These are phyloP conservation scores for Copidosoma aretas DNA, from an alignment of 2,888 invertebrate species.

Conservation along the genomic window DNA sequence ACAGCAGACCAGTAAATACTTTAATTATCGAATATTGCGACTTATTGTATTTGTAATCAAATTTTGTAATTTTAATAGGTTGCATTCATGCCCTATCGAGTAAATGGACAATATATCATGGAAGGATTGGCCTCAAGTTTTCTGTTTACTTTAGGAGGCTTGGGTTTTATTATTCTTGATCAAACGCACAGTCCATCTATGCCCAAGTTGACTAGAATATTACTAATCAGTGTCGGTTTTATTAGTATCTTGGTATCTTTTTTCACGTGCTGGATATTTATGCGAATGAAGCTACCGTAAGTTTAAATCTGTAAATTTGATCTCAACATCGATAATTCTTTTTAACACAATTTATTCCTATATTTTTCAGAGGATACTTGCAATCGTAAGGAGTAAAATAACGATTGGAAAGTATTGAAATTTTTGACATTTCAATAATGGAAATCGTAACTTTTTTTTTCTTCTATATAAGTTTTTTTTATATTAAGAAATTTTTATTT, in stretches of 20 bases:
- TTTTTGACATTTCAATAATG: not conserved
- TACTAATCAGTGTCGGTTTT: conserved; percentile 90
- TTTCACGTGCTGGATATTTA: conserved; percentile 95
- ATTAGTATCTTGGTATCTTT: conserved; percentile 92
- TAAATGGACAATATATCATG: conserved; percentile 99
- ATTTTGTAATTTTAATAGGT: conserved; percentile 66
- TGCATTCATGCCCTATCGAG: conserved; percentile 97
- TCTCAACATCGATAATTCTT: not conserved
- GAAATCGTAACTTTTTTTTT: not conserved
- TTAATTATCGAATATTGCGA: conserved; percentile 4
- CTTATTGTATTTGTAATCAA: not conserved
- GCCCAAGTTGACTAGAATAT: conserved; percentile 87
- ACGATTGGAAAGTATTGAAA: conserved; percentile 5
- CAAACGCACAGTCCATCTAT: conserved; percentile 90
- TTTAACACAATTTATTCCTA: conserved; percentile 29
- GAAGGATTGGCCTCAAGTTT: conserved; percentile 98
- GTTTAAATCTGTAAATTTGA: conserved; percentile 43
- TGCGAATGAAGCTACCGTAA: conserved; percentile 95
- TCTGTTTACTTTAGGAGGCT: conserved; percentile 92
- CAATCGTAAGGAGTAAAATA: conserved; percentile 50
- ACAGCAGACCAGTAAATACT: conserved; percentile 84
- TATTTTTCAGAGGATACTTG: conserved; percentile 58
- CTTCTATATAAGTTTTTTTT: no score
- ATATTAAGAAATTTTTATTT: conserved; percentile 8
- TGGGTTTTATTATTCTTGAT: conserved; percentile 96